Base-by-base conservation (phyloP, 2,797 vertebrate genomes). In the Argentina silus region DNA sequence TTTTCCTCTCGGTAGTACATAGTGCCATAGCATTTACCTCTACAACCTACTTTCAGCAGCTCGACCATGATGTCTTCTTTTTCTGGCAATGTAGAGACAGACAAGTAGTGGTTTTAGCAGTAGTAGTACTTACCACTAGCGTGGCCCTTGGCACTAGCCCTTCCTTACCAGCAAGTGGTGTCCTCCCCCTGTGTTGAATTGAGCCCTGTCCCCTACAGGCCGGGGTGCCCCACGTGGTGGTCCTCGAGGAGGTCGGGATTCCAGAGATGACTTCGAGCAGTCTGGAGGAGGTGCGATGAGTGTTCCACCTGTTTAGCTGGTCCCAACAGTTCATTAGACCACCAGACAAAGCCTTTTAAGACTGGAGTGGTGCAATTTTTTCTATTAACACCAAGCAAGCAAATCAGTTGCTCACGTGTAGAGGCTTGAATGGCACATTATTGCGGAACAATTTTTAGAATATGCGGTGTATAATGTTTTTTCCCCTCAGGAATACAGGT, bases 211-310 rank as follows among this genome's bases (percentile, higher is more conserved):
- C 80, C 67, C 91, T 94, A 90, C 93, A 95, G 95, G 95, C 89
- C 91, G 93, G 84, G 95, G 94, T 89, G 93, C 91, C 91, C 81
- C 93, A 86, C 88, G 92, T 92, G 96, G 95, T 47, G 80, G 85
- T 81, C 87, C 94, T 86, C 93, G 95, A 94, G 96, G 96, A 93
- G 94, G 94, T 83, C 91, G 94, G 48, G 96, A 95, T 85, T 79
- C 73, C 67, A 85, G 89, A 8, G 92, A 93, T 0, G 94, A 94
- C 76, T 85, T 8, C 82, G 91, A 92, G 70, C 83, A 89, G 0
- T 86, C 74, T 75, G 93, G 90, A 89, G 93, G 91, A 93, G 93
- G 94, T 93, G 91, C 73, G 88, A 45, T 74, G 73, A 81, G 67
- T 82, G 69, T 72, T 56, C 59, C 19, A 8, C 55, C 36, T 12